A percentile compares a stretch with the other conserved stretches of the same genome.
Conservation (phyloP, 2,113 vertebrate genomes). For the Phalacrocorax brasilianus region DNA sequence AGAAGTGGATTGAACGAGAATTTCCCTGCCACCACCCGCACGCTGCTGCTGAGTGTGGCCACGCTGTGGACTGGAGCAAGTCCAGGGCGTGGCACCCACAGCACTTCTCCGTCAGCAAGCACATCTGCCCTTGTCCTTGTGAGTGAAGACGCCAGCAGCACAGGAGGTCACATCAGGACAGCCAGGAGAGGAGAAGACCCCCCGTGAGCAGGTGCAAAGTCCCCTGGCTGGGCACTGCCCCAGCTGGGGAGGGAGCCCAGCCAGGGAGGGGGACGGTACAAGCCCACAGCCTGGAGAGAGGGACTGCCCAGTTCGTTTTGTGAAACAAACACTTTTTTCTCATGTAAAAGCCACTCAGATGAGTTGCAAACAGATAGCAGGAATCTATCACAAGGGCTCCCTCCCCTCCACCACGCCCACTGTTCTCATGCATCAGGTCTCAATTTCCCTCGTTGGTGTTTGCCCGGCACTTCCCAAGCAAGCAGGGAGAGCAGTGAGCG, state of each 20-base stretch:
- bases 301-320: not conserved
- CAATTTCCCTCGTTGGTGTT: not conserved
- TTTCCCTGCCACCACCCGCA: not conserved
- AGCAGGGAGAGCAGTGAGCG: accelerated
- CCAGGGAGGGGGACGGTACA: accelerated
- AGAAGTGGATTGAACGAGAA: not conserved
- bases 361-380: not conserved
- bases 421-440: not conserved
- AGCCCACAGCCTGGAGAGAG: not conserved
- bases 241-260: not conserved
- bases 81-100: too few species aligned
- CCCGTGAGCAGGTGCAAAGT: accelerated
- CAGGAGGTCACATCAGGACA: accelerated
- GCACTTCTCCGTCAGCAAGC: not conserved
- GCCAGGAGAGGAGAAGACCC: not conserved
- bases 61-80: not conserved
- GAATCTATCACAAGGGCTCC: not conserved
- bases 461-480: accelerated
- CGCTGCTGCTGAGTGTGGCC: not conserved
- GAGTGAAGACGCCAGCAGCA: not conserved
- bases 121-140: accelerated
- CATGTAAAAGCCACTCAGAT: not conserved
- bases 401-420: not conserved
- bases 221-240: not conserved
- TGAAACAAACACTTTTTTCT: not conserved